Percentiles rank a stretch among this genome's conserved stretches.
Conservation (phyloP, 2,888 invertebrate genomes). For the Polyommatus icarus region DNA sequence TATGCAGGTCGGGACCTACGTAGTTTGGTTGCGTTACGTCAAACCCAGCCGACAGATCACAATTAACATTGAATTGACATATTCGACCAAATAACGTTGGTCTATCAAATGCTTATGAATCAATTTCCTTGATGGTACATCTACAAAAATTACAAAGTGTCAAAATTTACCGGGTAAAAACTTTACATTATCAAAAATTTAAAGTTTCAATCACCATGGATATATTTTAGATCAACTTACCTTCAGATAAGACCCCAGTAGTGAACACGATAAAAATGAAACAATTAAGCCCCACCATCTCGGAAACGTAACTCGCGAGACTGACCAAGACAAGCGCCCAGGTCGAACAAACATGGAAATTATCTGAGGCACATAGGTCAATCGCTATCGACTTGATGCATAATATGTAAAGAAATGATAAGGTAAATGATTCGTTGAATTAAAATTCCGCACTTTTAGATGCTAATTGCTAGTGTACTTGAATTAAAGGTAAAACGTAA, state of each 20-base stretch:
- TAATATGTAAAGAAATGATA: constrained; percentile 24
- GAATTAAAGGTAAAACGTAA: not conserved
- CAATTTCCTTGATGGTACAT: too few species aligned
- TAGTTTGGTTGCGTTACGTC: too few species aligned
- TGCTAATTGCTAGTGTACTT: not conserved
- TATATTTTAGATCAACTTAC: constrained; percentile 3
- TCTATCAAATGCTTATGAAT: too few species aligned
- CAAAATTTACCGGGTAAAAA: too few species aligned
- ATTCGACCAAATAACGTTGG: too few species aligned
- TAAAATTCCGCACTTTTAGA: not conserved
- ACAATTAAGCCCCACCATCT: constrained; percentile 39
- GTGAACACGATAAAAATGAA: constrained; percentile 41
- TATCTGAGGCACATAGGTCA: constrained; percentile 26
- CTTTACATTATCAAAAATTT: not conserved
- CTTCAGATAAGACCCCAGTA: constrained; percentile 37
- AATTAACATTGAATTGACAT: too few species aligned
- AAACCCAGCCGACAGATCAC: too few species aligned
- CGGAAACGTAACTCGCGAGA: constrained; percentile 30
- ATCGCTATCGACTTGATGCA: constrained; percentile 6
- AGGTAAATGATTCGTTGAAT: not conserved
- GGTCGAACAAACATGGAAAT: constrained; percentile 25
- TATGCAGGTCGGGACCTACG: too few species aligned
- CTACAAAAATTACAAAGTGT: too few species aligned
- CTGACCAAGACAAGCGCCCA: not conserved
- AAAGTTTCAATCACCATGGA: not conserved